A percentile compares a stretch with the other conserved stretches of the same genome.
Conservation (phyloP, 2,888 invertebrate genomes). For the Ptychoptera albimana region DNA sequence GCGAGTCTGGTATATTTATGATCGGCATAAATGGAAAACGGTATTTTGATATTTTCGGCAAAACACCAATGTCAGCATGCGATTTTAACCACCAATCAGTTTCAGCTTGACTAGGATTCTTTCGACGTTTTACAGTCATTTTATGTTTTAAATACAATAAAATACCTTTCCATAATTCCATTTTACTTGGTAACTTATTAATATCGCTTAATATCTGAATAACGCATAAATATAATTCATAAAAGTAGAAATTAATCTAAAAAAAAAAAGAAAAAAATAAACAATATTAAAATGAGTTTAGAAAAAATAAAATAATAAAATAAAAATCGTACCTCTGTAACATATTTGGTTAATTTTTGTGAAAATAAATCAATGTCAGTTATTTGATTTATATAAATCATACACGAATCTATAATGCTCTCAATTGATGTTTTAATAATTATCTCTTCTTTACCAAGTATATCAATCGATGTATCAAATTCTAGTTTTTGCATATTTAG, state of each 20-base stretch:
- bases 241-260: constrained; percentile 29
- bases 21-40: constrained; percentile 28
- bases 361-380: constrained; percentile 22
- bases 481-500: constrained; percentile 24
- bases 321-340: constrained; percentile 18
- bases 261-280: constrained; percentile 1
- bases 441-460: constrained; percentile 26
- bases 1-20: constrained; percentile 18
- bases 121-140: constrained; percentile 23
- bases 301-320: no score
- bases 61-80: constrained; percentile 22
- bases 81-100: constrained; percentile 27
- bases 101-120: constrained; percentile 25
- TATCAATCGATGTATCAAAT: constrained; percentile 23
- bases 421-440: constrained; percentile 20
- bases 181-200: constrained; percentile 22
- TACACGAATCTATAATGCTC: constrained; percentile 21
- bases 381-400: constrained; percentile 27
- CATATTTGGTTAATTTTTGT: constrained; percentile 20
- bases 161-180: constrained; percentile 26
- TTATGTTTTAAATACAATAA: constrained; percentile 27
- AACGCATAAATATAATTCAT: constrained; percentile 27
- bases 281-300: no score
- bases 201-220: constrained; percentile 25
- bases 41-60: constrained; percentile 29